These are phyloP conservation scores for Melitaea cinxia DNA, from an alignment of 1,140 invertebrate species.

Conservation along the genomic window DNA sequence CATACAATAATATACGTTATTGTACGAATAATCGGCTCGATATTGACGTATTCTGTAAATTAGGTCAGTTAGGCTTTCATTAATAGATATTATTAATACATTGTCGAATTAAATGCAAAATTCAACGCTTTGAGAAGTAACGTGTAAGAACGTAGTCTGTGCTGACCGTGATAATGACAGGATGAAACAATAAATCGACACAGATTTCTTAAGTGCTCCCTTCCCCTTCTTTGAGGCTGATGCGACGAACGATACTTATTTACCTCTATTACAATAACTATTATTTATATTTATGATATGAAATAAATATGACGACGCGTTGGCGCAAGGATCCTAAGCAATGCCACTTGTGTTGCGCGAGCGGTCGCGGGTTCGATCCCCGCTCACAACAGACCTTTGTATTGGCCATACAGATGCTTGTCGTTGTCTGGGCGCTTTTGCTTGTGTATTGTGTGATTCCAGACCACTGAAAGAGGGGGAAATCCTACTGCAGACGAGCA, in stretches of 20 bases:
- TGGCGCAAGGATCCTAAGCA: no score
- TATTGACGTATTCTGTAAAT: neutral
- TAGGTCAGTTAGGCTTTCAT: neutral
- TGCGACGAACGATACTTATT: neutral
- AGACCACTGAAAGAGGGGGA: no score
- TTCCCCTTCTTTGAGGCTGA: conserved; percentile 8
- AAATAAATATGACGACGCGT: no score
- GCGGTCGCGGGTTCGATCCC: no score
- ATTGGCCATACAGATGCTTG: no score
- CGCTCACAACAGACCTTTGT: no score
- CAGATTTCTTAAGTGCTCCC: conserved; percentile 20
- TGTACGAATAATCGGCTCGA: neutral
- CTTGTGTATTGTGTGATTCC: no score
- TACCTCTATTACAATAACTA: neutral
- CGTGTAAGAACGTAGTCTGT: no score
- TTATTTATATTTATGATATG: neutral
- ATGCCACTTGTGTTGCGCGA: no score
- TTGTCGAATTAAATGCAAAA: neutral
- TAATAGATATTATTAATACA: neutral
- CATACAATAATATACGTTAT: no score
- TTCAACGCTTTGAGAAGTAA: neutral
- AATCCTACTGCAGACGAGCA: no score
- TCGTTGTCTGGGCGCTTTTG: no score
- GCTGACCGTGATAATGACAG: conserved; percentile 29
- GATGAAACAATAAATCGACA: conserved; percentile 32